These are phyloP conservation scores for Pocillopora grandis DNA, from an alignment of 92 coral and sea anemone species.

Conservation along the genomic window DNA sequence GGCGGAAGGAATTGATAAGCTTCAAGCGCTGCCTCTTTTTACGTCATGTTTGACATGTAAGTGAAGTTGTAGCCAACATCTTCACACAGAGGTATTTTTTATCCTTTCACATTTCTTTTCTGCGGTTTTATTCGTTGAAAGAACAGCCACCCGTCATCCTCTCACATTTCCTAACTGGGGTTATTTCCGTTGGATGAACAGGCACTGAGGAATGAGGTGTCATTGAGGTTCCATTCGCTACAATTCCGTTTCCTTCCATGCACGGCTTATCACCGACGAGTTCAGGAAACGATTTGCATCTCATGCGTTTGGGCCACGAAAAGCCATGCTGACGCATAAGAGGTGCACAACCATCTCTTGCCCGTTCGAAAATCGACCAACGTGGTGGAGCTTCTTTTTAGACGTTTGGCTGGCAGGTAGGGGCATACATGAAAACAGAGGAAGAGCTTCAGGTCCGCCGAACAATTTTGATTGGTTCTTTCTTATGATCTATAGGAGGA, in stretches of 20 bases:
- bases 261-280: conserved; percentile 62
- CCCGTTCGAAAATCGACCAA: conserved; percentile 75
- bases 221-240: conserved; percentile 15
- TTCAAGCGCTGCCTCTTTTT: conserved; percentile 95
- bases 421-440: conserved; percentile 90
- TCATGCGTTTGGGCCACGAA: conserved; percentile 96
- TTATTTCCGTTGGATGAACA: not conserved
- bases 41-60: conserved; percentile 88
- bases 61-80: conserved; percentile 88
- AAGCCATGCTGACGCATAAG: conserved; percentile 87
- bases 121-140: no score
- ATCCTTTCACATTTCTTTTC: conserved; percentile 44
- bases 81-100: conserved; percentile 86
- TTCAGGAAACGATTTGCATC: conserved; percentile 79
- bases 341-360: conserved; percentile 82
- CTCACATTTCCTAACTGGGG: no score
- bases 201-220: not conserved
- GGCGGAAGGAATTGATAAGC: conserved; percentile 59
- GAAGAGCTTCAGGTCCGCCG: conserved; percentile 80
- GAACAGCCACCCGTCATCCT: no score
- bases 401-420: conserved; percentile 79
- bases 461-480: not conserved
- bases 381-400: conserved; percentile 85
- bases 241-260: conserved; percentile 75
- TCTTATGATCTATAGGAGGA: no score